Conservation (phyloP, 2,113 vertebrate species). For the Ailuropoda melanoleuca region DNA sequence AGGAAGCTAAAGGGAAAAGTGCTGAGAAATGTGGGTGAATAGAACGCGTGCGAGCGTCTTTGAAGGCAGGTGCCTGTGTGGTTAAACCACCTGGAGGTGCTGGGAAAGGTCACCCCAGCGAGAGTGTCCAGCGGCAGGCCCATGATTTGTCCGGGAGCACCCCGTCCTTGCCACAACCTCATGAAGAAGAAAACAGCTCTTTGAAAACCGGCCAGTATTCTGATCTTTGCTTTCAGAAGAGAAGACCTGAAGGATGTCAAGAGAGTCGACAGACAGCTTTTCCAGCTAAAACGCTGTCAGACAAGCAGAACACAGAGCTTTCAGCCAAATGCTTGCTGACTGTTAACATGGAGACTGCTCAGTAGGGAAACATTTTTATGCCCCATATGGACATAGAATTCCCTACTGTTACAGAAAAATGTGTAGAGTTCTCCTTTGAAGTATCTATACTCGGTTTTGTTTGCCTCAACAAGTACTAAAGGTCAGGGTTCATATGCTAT, state of each 20-base stretch:
- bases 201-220: neutral
- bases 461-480: neutral
- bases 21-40: neutral
- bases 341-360: no score
- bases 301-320: neutral
- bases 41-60: rapidly evolving
- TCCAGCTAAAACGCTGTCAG: neutral
- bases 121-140: no score
- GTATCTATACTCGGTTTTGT: neutral
- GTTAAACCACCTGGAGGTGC: neutral
- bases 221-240: neutral
- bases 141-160: neutral
- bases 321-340: neutral
- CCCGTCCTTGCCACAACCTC: no score
- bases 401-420: neutral
- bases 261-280: neutral
- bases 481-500: neutral
- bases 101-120: neutral
- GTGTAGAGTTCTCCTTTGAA: neutral
- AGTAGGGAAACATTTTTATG: neutral
- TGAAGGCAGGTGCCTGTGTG: rapidly evolving
- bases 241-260: neutral
- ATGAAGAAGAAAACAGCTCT: neutral
- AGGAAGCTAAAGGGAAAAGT: neutral
- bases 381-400: neutral